These are phyloP conservation scores for Neotoxoptera formosana DNA, from an alignment of 1,140 invertebrate genomes.

Conservation along the genomic window DNA sequence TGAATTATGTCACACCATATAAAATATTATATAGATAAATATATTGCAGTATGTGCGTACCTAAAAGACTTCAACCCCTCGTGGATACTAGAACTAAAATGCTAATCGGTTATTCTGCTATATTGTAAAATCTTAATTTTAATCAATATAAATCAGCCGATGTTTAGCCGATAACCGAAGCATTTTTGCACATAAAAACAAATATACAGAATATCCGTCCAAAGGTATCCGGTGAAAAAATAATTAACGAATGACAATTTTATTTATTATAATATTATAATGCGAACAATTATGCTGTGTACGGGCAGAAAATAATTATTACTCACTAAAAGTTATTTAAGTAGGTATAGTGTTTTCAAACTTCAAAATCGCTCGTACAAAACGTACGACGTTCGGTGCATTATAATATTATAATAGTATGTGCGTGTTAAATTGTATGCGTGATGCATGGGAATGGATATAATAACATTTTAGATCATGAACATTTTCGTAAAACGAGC, in stretches of 20 bases:
- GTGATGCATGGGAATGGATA: background rate
- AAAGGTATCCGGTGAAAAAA: background rate
- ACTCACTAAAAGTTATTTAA: background rate
- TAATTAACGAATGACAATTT: background rate
- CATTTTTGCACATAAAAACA: no score
- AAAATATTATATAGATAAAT: background rate
- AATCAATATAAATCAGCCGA: background rate
- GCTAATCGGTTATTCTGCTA: background rate
- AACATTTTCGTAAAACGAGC: background rate
- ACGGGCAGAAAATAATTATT: background rate
- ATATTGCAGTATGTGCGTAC: background rate
- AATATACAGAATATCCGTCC: background rate
- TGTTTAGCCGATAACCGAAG: no score
- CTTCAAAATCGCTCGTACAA: background rate
- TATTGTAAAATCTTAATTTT: background rate
- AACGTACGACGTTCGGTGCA: background rate
- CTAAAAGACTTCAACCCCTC: background rate
- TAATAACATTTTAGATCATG: background rate
- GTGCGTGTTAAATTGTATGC: background rate
- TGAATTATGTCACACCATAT: no score
- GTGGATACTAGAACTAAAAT: background rate
- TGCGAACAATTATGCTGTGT: background rate
- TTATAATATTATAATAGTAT: background rate
- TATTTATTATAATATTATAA: background rate
- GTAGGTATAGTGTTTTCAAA: background rate